phyloP scores from a whole-genome alignment of 2,113 vertebrate genomes.

The Mugil cephalus region DNA sequence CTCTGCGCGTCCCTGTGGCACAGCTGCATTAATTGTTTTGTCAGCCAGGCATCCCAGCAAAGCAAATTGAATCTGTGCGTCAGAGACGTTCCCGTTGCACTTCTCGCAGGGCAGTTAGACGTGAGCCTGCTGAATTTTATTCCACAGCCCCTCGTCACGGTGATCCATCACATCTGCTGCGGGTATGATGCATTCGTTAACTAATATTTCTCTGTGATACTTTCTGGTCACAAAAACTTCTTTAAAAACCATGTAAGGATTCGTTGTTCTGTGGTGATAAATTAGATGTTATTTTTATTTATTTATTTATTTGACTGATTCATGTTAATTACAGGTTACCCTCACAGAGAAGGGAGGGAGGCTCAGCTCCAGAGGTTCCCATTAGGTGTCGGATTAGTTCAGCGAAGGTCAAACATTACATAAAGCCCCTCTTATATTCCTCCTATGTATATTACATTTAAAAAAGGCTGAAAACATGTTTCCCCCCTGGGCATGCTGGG shows the following conservation, averaged over 20 bases:
- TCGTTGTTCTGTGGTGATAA: background rate
- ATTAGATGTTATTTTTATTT: background rate
- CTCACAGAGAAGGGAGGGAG: constrained; percentile 1
- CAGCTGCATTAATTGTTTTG: constrained; percentile 68
- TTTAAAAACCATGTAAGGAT: background rate
- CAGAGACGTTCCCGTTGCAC: constrained; percentile 15
- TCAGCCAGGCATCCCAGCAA: constrained; percentile 50
- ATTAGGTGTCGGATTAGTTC: constrained; percentile 19
- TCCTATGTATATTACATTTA: constrained; percentile 25
- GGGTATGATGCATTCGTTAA: no score
- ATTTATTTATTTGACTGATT: constrained; percentile 16
- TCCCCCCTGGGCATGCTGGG: constrained; percentile 19
- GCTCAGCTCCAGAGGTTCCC: constrained; percentile 32
- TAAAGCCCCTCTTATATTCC: constrained; percentile 24
- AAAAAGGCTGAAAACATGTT: constrained; percentile 32
- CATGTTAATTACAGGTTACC: constrained; percentile 27
- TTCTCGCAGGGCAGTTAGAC: constrained; percentile 5
- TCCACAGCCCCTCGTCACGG: background rate
- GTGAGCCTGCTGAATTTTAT: constrained; percentile 5
- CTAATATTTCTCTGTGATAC: no score
- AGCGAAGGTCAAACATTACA: constrained; percentile 22
- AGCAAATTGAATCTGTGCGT: constrained; percentile 46
- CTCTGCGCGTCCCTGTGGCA: constrained; percentile 33
- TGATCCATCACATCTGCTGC: background rate
- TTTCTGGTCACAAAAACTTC: background rate